phyloP scores from a whole-genome alignment of 2,888 invertebrate species.

The Melangyna quadrimaculata region DNA sequence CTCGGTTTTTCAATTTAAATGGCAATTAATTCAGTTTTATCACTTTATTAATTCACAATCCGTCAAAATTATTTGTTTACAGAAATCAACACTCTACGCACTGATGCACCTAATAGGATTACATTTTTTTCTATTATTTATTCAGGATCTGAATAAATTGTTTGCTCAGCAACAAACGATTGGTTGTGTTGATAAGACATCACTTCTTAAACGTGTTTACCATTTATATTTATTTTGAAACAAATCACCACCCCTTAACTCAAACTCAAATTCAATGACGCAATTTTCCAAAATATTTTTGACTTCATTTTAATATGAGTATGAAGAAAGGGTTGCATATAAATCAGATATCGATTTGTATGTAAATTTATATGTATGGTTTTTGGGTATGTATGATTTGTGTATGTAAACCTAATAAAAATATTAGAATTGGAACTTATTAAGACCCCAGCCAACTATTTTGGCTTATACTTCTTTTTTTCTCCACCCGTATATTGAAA shows the following conservation, averaged over 20 bases:
- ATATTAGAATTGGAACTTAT: not conserved
- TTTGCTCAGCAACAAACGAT: not conserved
- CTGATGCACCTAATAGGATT: not conserved
- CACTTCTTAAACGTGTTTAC: not conserved
- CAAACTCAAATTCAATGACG: not conserved
- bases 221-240: not conserved
- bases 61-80: too few species aligned
- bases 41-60: too few species aligned
- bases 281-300: not conserved
- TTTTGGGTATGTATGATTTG: too few species aligned
- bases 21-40: too few species aligned
- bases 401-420: not conserved
- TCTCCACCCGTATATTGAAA: not conserved
- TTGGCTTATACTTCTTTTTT: not conserved
- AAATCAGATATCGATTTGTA: not conserved
- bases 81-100: not conserved
- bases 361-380: not conserved
- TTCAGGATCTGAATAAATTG: not conserved
- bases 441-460: not conserved
- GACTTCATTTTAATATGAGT: not conserved
- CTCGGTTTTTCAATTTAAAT: too few species aligned
- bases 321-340: not conserved
- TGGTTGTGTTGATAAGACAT: conserved; percentile 3
- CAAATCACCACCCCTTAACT: not conserved
- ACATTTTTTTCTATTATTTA: not conserved